Evolutionary conservation across 2,888 invertebrate species (phyloP).

Genomic region (Pyrocoelia pectoralis): DNA sequence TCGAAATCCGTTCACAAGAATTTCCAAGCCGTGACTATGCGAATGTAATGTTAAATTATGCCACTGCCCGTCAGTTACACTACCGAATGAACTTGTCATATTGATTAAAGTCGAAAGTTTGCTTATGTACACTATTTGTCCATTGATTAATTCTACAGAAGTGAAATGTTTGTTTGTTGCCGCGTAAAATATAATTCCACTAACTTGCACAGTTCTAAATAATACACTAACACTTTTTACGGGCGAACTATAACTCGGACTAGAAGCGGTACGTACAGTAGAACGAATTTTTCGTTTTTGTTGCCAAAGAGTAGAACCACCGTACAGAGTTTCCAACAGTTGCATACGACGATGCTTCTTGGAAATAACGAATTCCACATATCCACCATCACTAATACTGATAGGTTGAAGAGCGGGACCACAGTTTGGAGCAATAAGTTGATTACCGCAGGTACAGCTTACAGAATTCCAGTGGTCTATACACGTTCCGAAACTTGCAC

Average conservation of each 20-base stretch:
- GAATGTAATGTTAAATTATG: conserved; percentile 84
- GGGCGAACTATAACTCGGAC: conserved; percentile 54
- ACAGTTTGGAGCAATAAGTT: conserved; percentile 81
- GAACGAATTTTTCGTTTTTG: conserved; percentile 43
- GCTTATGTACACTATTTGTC: conserved; percentile 82
- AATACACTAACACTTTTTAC: conserved; percentile 80
- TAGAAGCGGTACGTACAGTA: conserved; percentile 34
- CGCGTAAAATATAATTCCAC: conserved; percentile 86
- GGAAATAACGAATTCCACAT: conserved; percentile 79
- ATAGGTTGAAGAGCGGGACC: conserved; percentile 79
- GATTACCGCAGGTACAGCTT: conserved; percentile 74
- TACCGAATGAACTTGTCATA: conserved; percentile 75
- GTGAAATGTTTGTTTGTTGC: conserved; percentile 90
- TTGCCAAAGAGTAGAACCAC: conserved; percentile 76
- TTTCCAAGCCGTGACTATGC: conserved; percentile 72
- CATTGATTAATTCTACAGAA: conserved; percentile 77
- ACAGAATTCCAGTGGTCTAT: conserved; percentile 85
- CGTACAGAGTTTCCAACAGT: conserved; percentile 80
- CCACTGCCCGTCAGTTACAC: conserved; percentile 85
- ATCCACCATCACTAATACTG: conserved; percentile 79
- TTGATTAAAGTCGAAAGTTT: conserved; percentile 81
- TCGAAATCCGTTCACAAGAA: conserved; percentile 74
- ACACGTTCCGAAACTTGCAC: conserved; percentile 75
- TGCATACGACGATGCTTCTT: conserved; percentile 90
- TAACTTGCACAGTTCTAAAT: conserved; percentile 80